Percentiles rank a stretch among this genome's conserved stretches.
Evolutionary conservation across 2,888 invertebrate genomes (phyloP).

Genomic region (Caenorhabditis doughertyi): DNA sequence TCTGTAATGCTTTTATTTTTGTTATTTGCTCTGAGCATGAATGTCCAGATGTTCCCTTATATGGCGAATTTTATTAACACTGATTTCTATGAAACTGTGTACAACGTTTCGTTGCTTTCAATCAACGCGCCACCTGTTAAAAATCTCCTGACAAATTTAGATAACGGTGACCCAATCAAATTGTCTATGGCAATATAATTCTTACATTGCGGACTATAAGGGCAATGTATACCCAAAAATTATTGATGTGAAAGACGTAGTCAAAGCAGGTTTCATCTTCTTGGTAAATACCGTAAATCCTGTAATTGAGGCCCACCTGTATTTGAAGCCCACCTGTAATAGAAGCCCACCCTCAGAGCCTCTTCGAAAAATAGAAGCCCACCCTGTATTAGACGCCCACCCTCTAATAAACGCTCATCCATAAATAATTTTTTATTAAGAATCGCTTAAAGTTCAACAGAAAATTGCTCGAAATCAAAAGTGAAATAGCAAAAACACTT

Average conservation of each 20-base stretch:
- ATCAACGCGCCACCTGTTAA: conserved; percentile 29
- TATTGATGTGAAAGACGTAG: not conserved
- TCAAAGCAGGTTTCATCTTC: conserved; percentile 53
- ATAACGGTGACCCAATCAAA: conserved; percentile 33
- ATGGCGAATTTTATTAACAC: conserved; percentile 59
- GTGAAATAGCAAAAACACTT: too few species aligned
- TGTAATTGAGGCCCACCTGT: too few species aligned
- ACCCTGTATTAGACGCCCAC: too few species aligned
- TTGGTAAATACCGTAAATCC: too few species aligned
- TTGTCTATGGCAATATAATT: not conserved
- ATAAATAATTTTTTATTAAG: too few species aligned
- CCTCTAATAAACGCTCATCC: too few species aligned
- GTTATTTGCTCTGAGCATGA: conserved; percentile 51
- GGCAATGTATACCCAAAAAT: conserved; percentile 53
- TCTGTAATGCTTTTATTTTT: too few species aligned
- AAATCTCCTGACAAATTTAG: conserved; percentile 36
- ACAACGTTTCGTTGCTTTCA: conserved; percentile 26
- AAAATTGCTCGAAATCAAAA: too few species aligned
- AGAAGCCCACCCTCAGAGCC: too few species aligned
- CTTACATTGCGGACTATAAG: conserved; percentile 52
- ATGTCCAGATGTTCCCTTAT: conserved; percentile 21
- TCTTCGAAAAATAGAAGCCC: too few species aligned
- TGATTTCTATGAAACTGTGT: conserved; percentile 51
- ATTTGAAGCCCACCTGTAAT: too few species aligned
- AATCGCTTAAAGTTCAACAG: too few species aligned